A percentile compares a stretch with the other conserved stretches of the same genome.
These are phyloP conservation scores for Dromiciops gliroides DNA, from an alignment of 2,113 vertebrate genomes.

Conservation along the genomic window DNA sequence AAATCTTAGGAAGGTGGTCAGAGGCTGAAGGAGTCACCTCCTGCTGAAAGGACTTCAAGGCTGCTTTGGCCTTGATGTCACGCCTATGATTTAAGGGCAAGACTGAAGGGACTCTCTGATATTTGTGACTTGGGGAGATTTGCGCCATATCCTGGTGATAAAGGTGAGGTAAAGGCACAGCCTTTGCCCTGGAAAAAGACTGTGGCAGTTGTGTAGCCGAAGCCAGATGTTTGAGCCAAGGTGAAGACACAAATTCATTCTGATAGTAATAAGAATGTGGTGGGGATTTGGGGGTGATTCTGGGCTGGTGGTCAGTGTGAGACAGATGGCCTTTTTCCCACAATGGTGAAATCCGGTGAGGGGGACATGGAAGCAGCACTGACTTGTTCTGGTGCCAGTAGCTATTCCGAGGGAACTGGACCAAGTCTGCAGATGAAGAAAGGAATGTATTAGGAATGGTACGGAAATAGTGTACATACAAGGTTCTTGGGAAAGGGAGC, in stretches of 20 bases:
- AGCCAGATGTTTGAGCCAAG: neutral
- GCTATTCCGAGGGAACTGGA: neutral
- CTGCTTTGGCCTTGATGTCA: neutral
- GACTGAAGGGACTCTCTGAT: neutral
- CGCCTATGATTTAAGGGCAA: neutral
- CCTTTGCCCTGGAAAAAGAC: neutral
- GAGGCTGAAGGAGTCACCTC: neutral
- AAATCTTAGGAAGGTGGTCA: neutral
- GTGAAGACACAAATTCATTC: neutral
- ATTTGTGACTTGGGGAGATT: neutral
- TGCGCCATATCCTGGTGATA: neutral
- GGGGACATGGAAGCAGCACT: neutral
- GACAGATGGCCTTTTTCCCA: neutral
- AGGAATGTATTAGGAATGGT: neutral
- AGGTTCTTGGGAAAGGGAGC: neutral
- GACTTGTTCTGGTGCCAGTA: neutral
- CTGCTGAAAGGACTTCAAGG: neutral
- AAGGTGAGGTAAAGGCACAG: neutral
- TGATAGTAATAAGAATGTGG: neutral
- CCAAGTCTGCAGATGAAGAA: neutral
- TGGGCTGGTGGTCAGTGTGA: neutral
- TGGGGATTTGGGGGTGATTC: neutral
- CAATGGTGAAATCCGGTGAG: neutral
- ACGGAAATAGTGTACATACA: neutral
- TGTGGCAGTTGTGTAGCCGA: neutral